A percentile compares a stretch with the other conserved stretches of the same genome.
phyloP scores from a whole-genome alignment of 1,140 invertebrate species.

The Metopolophium dirhodum region DNA sequence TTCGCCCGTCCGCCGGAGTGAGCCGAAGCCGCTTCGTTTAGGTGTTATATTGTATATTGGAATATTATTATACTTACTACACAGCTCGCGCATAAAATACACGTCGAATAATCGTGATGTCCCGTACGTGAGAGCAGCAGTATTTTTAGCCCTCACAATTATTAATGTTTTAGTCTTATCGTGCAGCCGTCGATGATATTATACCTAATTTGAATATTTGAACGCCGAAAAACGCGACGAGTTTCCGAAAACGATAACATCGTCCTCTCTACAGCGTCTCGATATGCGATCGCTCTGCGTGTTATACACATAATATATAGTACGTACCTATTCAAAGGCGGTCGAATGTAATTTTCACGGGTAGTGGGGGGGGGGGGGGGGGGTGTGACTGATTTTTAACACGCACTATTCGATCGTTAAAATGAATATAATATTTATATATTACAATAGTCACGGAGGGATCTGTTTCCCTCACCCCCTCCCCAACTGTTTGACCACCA shows the following conservation, averaged over 20 bases:
- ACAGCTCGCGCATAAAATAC: background rate
- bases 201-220: background rate
- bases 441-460: too few species aligned
- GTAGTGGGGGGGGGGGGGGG: too few species aligned
- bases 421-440: too few species aligned
- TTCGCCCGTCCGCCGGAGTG: background rate
- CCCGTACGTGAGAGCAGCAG: background rate
- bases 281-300: background rate
- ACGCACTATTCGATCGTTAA: too few species aligned
- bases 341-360: too few species aligned
- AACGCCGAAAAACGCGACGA: background rate
- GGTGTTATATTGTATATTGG: background rate
- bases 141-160: background rate
- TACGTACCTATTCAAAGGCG: too few species aligned
- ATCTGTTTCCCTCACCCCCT: too few species aligned
- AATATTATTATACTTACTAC: too few species aligned
- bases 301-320: background rate
- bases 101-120: background rate
- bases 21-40: background rate
- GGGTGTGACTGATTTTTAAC: too few species aligned
- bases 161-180: background rate
- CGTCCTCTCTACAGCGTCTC: too few species aligned
- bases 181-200: background rate
- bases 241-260: background rate
- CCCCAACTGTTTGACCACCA: too few species aligned